A percentile compares a stretch with the other conserved stretches of the same genome.
These are phyloP conservation scores for Drosophila bocqueti DNA, from an alignment of 1,140 invertebrate species.

Conservation along the genomic window DNA sequence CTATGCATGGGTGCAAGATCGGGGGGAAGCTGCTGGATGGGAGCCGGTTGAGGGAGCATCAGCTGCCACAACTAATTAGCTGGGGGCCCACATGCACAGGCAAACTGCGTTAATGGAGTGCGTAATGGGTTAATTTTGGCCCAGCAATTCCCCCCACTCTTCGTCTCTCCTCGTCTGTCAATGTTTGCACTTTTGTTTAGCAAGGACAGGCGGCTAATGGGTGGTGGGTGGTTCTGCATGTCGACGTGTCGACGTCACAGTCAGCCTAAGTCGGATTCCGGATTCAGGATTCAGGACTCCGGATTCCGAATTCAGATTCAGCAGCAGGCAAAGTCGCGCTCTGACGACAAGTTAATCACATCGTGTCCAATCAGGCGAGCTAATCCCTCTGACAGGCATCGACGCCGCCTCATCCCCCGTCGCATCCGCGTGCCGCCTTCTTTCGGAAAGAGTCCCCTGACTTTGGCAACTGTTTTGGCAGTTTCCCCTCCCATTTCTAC, in stretches of 20 bases:
- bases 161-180: constrained; percentile 20
- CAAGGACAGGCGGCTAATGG: constrained; percentile 11
- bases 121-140: constrained; percentile 80
- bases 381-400: constrained; percentile 64
- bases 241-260: constrained; percentile 53
- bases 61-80: constrained; percentile 80
- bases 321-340: constrained; percentile 25
- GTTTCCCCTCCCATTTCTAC: background rate
- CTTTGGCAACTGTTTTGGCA: background rate
- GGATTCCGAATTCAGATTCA: constrained; percentile 33
- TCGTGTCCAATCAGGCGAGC: constrained; percentile 77
- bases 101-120: constrained; percentile 75
- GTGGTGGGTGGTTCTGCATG: constrained; percentile 9
- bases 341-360: constrained; percentile 79
- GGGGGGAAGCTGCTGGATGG: background rate
- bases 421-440: constrained; percentile 8
- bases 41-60: constrained; percentile 26
- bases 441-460: constrained; percentile 1
- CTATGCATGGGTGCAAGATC: background rate
- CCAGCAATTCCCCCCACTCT: constrained; percentile 13
- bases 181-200: constrained; percentile 63
- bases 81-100: constrained; percentile 64
- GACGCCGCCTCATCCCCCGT: constrained; percentile 8
- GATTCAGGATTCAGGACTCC: constrained; percentile 14
- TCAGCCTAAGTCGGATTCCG: constrained; percentile 14